Percentiles rank a stretch among this genome's conserved stretches.
Evolutionary conservation across 64 coral and sea anemone genomes (phyloP).

Genomic region (Pocillopora verrucosa): DNA sequence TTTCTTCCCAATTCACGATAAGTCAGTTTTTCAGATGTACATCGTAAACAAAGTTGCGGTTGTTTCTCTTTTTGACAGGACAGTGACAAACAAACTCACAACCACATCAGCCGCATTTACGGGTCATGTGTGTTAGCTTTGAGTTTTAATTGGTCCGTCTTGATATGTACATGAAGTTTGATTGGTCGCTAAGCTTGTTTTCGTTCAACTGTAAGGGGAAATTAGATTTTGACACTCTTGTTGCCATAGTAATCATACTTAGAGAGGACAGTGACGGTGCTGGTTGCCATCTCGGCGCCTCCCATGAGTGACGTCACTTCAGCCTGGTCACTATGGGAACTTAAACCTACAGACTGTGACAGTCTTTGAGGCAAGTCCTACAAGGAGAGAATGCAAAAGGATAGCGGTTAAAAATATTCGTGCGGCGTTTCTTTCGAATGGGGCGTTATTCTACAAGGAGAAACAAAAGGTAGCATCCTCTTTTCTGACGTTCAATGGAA

Average conservation of each 20-base stretch:
- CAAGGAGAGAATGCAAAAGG: background rate
- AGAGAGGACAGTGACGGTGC: conserved; percentile 3
- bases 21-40: no score
- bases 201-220: background rate
- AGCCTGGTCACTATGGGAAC: conserved; percentile 47
- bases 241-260: background rate
- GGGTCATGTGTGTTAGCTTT: no score
- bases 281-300: conserved; percentile 21
- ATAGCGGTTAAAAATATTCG: background rate
- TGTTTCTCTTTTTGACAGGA: no score
- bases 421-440: no score
- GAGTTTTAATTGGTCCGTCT: no score
- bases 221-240: background rate
- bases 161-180: background rate
- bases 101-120: no score
- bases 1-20: background rate
- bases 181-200: background rate
- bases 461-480: background rate
- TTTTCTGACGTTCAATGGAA: no score
- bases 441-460: no score
- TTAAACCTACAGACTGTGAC: conserved; percentile 48
- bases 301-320: background rate
- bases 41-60: no score
- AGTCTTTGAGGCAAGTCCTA: conserved; percentile 51
- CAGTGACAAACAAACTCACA: no score